These are phyloP conservation scores for Hephaestus fuliginosus DNA, from an alignment of 2,797 vertebrate species.

Conservation along the genomic window DNA sequence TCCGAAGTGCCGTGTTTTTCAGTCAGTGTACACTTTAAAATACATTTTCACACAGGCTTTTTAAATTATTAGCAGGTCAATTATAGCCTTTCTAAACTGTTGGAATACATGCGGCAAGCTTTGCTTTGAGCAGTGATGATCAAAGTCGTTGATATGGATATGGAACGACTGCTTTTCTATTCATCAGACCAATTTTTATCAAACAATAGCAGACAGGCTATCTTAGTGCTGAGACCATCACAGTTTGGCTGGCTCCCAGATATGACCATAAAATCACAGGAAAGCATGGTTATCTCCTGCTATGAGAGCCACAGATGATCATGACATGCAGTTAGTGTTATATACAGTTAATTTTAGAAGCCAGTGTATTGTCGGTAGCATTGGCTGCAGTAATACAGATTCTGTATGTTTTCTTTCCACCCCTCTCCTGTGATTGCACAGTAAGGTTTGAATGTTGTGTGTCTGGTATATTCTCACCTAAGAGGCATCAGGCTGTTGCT, in stretches of 20 bases:
- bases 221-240: neutral
- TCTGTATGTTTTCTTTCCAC: neutral
- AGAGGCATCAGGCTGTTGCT: neutral
- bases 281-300: neutral
- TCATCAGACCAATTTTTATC: neutral
- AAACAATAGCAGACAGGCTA: neutral
- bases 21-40: neutral
- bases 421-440: neutral
- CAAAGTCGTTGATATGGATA: neutral
- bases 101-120: neutral
- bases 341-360: no score
- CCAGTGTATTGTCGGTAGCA: neutral
- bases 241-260: neutral
- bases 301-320: conserved; percentile 2
- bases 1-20: neutral
- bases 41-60: neutral
- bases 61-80: neutral
- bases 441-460: neutral
- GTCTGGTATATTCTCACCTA: neutral
- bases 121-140: conserved; percentile 12
- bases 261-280: neutral
- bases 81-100: conserved; percentile 11
- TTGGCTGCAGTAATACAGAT: neutral
- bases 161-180: neutral
- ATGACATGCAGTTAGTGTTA: neutral